Percentiles rank a stretch among this genome's conserved stretches.
phyloP scores from a whole-genome alignment of 2,888 invertebrate species.

The Phanerotoma sp. region DNA sequence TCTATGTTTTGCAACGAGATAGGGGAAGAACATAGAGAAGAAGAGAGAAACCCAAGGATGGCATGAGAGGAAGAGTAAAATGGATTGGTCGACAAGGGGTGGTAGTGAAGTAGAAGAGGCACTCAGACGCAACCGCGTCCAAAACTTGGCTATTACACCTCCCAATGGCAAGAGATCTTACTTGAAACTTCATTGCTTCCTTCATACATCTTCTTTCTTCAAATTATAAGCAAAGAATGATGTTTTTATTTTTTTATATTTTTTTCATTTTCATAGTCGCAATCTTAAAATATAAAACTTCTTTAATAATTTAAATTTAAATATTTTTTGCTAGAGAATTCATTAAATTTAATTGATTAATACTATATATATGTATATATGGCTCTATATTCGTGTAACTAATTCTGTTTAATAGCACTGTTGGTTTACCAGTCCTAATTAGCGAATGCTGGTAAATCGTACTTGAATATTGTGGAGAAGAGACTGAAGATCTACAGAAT shows the following conservation, averaged over 20 bases:
- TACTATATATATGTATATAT: no score
- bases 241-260: no score
- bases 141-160: slow-evolving; percentile 52
- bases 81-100: slow-evolving; percentile 28
- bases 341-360: no score
- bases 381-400: no score
- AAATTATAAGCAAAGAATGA: not conserved
- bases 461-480: slow-evolving; percentile 2
- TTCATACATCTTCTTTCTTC: not conserved
- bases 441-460: slow-evolving; percentile 14
- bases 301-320: no score
- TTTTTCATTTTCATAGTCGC: no score
- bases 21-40: not conserved
- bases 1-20: slow-evolving; percentile 23
- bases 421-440: slow-evolving; percentile 17
- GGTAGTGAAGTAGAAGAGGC: slow-evolving; percentile 34
- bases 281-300: no score
- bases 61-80: slow-evolving; percentile 17
- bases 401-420: slow-evolving; percentile 1
- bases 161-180: slow-evolving; percentile 44
- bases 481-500: not conserved
- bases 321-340: no score
- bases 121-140: slow-evolving; percentile 48
- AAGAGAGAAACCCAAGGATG: slow-evolving; percentile 1
- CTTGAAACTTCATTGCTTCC: slow-evolving; percentile 34